Base-by-base conservation (phyloP, 2,113 vertebrate species). In the Sinocyclocheilus maitianheensis region DNA sequence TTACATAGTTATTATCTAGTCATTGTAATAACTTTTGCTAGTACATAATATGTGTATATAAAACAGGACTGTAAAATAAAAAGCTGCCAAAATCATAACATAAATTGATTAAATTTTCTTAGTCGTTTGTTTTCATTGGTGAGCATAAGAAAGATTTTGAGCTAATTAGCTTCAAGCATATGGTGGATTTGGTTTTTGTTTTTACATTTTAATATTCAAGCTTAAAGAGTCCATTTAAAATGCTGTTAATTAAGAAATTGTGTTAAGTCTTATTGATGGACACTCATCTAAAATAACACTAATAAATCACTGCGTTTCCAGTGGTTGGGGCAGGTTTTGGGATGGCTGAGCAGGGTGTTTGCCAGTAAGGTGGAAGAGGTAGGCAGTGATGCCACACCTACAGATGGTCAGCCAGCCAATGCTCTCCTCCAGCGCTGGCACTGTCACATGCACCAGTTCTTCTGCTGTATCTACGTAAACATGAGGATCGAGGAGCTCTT, bases 401-500 rank as follows among this genome's bases (percentile, higher is more conserved):
- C 69, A 13, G 53, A 77, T 18, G 4, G 90, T 18, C 91, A 87
- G 43, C 51, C 90, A 0, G 78, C 67, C 24, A 88, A 87, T 79
- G 81, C 92, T 62, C 93, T 95, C 1, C 85, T 99, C 89, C 96
- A 96, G 77, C 97, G 97, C 63, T 99, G 98, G 98, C 94, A 97
- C 5, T 97, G 97, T 90, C 97, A 99, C 0, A 97, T 98, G 92
- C 97, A 99, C 77, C 94, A 97, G 90, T 99, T 99, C 91, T 99
- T 99, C 93, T 99, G 98, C 91, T 96, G 96, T 85, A 96, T 97
- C 90, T 99, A 98, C 0, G 97, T 98, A 81, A 95, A 96, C 93
- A 97, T 99, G 95, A 95, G 98, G 92, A 99, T 99, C 0, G 97
- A 98, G 24, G 98, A 99, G 90, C 97, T 99, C 48, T 99, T 99